phyloP scores from a whole-genome alignment of 2,888 invertebrate species.

The Andrena bicolor region DNA sequence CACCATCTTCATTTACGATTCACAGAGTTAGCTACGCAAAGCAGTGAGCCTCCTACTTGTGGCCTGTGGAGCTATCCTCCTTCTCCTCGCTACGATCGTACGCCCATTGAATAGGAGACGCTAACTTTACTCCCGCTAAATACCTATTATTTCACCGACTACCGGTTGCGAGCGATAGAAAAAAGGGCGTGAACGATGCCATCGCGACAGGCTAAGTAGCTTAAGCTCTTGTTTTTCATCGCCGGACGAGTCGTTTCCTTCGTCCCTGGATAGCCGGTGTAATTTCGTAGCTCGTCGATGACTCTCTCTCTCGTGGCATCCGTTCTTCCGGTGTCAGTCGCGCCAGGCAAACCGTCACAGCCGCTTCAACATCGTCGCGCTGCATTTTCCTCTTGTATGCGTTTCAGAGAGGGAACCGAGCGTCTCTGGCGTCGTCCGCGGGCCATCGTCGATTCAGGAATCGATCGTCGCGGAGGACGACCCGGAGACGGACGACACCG shows the following conservation, averaged over 20 bases:
- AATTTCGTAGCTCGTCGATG: background rate
- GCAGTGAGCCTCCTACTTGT: too few relatives aligned
- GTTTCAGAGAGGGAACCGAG: constrained; percentile 83
- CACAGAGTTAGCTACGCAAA: too few relatives aligned
- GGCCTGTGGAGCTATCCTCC: too few relatives aligned
- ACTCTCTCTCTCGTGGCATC: too few relatives aligned
- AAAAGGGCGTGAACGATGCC: constrained; percentile 56
- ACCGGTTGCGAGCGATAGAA: background rate
- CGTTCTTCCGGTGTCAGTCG: constrained; percentile 3
- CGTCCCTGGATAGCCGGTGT: background rate
- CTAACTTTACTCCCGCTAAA: background rate
- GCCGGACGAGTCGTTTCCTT: constrained; percentile 3
- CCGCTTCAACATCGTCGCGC: background rate
- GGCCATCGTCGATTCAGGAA: constrained; percentile 75
- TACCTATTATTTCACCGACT: background rate
- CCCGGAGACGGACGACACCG: constrained; percentile 83
- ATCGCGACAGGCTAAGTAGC: constrained; percentile 53
- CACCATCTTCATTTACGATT: too few relatives aligned
- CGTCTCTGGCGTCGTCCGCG: constrained; percentile 80
- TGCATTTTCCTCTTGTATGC: background rate
- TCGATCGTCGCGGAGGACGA: constrained; percentile 82
- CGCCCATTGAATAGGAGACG: too few relatives aligned
- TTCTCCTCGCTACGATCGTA: too few relatives aligned
- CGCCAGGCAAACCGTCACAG: background rate
- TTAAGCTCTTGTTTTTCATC: constrained; percentile 40